A percentile compares a stretch with the other conserved stretches of the same genome.
phyloP scores from a whole-genome alignment of 2,888 invertebrate genomes.

The Elmis aenea region DNA sequence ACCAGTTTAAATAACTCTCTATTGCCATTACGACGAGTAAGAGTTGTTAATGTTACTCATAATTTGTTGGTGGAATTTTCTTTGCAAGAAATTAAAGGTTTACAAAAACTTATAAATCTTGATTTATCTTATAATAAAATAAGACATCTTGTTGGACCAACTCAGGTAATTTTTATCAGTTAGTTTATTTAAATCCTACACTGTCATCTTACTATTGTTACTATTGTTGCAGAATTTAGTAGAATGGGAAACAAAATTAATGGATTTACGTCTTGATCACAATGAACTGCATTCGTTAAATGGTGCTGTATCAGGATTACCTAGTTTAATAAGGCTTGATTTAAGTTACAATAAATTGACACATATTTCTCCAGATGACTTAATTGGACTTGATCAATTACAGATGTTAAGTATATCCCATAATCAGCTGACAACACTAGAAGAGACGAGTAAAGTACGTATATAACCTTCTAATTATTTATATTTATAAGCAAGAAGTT shows the following conservation, averaged over 20 bases:
- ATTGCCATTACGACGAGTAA: constrained; percentile 61
- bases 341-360: constrained; percentile 71
- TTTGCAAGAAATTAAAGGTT: constrained; percentile 70
- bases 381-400: constrained; percentile 71
- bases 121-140: constrained; percentile 77
- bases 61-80: constrained; percentile 74
- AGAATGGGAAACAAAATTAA: constrained; percentile 68
- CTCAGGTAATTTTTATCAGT: constrained; percentile 61
- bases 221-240: constrained; percentile 61
- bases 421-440: constrained; percentile 70
- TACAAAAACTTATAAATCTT: constrained; percentile 64
- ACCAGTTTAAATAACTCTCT: constrained; percentile 69
- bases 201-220: not conserved
- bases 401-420: constrained; percentile 71
- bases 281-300: constrained; percentile 67
- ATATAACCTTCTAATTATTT: too few species aligned
- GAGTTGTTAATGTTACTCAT: constrained; percentile 68
- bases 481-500: not conserved
- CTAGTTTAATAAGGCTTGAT: constrained; percentile 66
- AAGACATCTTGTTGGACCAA: constrained; percentile 58
- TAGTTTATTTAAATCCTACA: not conserved
- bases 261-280: constrained; percentile 68
- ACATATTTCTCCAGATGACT: constrained; percentile 69
- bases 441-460: constrained; percentile 78
- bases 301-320: constrained; percentile 70